Evolutionary conservation across 2,113 vertebrate species (phyloP).

Genomic region (Corapipo altera): DNA sequence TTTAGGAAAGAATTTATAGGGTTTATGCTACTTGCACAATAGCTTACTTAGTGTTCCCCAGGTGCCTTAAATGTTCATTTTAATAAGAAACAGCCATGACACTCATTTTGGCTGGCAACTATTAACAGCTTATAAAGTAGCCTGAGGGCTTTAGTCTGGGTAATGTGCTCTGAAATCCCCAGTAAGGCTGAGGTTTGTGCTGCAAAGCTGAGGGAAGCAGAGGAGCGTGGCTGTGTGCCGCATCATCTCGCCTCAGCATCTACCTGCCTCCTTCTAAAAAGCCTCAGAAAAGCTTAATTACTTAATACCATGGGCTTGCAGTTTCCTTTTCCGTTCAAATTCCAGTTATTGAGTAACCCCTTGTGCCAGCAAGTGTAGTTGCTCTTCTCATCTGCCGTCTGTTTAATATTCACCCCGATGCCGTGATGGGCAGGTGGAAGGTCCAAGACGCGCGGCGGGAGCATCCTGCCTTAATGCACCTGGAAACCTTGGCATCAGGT

Average conservation of each 20-base stretch:
- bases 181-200: neutral
- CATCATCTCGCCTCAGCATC: neutral
- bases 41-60: neutral
- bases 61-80: neutral
- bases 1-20: neutral
- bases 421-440: neutral
- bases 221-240: neutral
- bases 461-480: conserved; percentile 26
- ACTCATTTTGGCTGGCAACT: conserved; percentile 14
- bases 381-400: conserved; percentile 4
- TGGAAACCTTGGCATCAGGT: conserved; percentile 20
- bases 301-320: neutral
- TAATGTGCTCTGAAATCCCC: neutral
- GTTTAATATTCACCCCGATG: neutral
- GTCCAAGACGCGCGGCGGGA: neutral
- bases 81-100: neutral
- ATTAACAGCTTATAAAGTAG: neutral
- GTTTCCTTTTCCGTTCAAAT: neutral
- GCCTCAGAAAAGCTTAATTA: neutral
- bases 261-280: neutral
- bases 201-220: neutral
- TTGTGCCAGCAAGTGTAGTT: neutral
- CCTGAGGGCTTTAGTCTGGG: neutral
- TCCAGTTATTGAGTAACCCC: neutral
- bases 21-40: neutral